These are phyloP conservation scores for Orchesella flavescens DNA, from an alignment of 2,888 invertebrate genomes.

Conservation along the genomic window DNA sequence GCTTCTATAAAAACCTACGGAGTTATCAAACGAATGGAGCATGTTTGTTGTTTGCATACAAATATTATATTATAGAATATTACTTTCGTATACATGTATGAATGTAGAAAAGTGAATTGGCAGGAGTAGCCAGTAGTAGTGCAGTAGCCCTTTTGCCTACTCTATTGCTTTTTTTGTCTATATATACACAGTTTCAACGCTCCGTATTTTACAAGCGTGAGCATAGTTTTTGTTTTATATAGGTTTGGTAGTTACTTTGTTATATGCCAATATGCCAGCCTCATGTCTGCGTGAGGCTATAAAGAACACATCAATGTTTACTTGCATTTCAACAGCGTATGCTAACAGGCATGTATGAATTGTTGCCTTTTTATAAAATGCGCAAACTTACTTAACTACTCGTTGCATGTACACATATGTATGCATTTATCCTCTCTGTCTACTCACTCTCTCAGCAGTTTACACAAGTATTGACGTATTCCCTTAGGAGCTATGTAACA, in stretches of 20 bases:
- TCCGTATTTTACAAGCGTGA: not conserved
- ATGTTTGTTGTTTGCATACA: not conserved
- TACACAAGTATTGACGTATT: conserved; percentile 46
- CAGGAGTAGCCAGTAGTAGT: conserved; percentile 31
- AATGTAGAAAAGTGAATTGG: conserved; percentile 38
- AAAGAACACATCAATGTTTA: too few species aligned
- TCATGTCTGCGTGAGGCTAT: not conserved
- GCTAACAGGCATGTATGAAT: not conserved
- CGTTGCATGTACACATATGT: conserved; percentile 10
- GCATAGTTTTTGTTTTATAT: conserved; percentile 24
- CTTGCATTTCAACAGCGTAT: too few species aligned
- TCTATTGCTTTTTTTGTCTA: not conserved
- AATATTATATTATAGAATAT: not conserved
- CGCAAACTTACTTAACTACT: conserved; percentile 18
- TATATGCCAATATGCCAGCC: too few species aligned
- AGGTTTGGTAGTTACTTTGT: not conserved
- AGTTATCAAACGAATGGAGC: conserved; percentile 6
- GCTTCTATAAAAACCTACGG: conserved; percentile 24
- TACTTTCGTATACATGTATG: not conserved
- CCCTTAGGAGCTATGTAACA: conserved; percentile 34
- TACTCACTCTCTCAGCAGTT: conserved; percentile 12
- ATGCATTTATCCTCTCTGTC: conserved; percentile 25
- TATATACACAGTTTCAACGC: not conserved
- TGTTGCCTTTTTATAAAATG: conserved; percentile 13
- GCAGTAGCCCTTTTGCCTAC: conserved; percentile 9